A percentile compares a stretch with the other conserved stretches of the same genome.
These are phyloP conservation scores for Pteria penguin DNA, from an alignment of 2,888 invertebrate species.

Conservation along the genomic window DNA sequence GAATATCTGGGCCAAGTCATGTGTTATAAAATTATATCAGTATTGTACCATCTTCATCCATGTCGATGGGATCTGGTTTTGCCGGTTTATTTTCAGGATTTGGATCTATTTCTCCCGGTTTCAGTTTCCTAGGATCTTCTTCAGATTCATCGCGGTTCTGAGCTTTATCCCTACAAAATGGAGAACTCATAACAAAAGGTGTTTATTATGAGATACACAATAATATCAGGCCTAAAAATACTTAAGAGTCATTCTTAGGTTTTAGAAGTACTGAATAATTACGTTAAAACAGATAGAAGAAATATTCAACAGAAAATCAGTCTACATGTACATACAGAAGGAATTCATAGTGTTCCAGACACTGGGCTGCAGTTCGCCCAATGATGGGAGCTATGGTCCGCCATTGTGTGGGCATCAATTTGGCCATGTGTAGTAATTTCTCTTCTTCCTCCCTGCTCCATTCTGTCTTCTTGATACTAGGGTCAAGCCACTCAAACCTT, in stretches of 20 bases:
- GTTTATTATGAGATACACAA: too few relatives aligned
- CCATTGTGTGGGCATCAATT: slow-evolving; percentile 99
- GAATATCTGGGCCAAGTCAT: too few relatives aligned
- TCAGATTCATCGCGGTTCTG: slow-evolving; percentile 79
- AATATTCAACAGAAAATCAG: too few relatives aligned
- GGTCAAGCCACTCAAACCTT: slow-evolving; percentile 98
- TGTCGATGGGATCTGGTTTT: slow-evolving; percentile 98
- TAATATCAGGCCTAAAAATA: too few relatives aligned
- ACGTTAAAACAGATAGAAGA: too few relatives aligned
- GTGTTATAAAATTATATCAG: too few relatives aligned
- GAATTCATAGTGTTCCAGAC: slow-evolving; percentile 97
- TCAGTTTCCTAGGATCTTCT: slow-evolving; percentile 96
- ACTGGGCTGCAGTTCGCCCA: slow-evolving; percentile 98
- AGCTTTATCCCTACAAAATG: slow-evolving; percentile 84
- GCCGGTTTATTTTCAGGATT: slow-evolving; percentile 99
- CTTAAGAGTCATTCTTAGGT: too few relatives aligned
- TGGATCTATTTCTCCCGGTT: slow-evolving; percentile 99
- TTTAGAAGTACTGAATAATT: too few relatives aligned
- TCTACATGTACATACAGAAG: slow-evolving; percentile 92
- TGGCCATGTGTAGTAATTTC: slow-evolving; percentile 96
- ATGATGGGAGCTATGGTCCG: slow-evolving; percentile 99
- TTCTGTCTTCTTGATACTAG: slow-evolving; percentile 99
- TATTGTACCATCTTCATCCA: slow-evolving; percentile 99
- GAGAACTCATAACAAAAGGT: too few relatives aligned
- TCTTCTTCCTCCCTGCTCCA: slow-evolving; percentile 99